Base-by-base conservation (phyloP, 2,797 vertebrate genomes). In the Lagocephalus sceleratus region DNA sequence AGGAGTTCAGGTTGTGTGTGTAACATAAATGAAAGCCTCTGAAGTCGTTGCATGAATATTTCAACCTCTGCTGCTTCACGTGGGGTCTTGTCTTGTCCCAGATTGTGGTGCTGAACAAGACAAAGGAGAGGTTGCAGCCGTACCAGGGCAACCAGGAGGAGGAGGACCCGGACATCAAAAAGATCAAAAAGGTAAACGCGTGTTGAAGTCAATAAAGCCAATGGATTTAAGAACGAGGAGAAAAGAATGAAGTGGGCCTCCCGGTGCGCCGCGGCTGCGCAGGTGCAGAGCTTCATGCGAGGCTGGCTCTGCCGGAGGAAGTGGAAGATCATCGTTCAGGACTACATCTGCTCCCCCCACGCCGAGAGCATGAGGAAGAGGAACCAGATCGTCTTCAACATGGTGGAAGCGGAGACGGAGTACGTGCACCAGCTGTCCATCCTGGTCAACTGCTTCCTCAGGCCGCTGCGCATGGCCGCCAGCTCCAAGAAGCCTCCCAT, bases 261-360 rank as follows among this genome's bases (percentile, higher is more conserved):
- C 5, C 12, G 1, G 14, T 59, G 57, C 50, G 47, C 16, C 56
- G 19, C 47, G 42, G 6, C 19, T 1, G 25, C 47, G 39, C 73
- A 97, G 95, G 95, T 98, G 47, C 95, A 97, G 72, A 96, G 95
- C 66, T 98, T 98, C 82, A 93, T 97, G 94, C 87, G 95, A 1
- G 95, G 95, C 48, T 98, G 95, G 95, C 79, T 97, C 11, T 97
- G 95, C 60, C 88, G 95, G 68, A 91, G 95, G 71, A 98, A 96
- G 81, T 97, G 95, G 95, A 98, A 98, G 87, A 94, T 94, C 63
- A 98, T 98, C 1, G 95, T 98, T 19, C 95, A 98, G 78, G 95
- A 98, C 82, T 98, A 98, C 78, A 98, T 98, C 82, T 93, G 91
- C 49, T 98, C 95, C 11, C 95, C 95, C 1, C 95, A 98, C 9